A percentile compares a stretch with the other conserved stretches of the same genome.
Conservation (phyloP, 2,113 vertebrate genomes). For the Turdus rufiventris region DNA sequence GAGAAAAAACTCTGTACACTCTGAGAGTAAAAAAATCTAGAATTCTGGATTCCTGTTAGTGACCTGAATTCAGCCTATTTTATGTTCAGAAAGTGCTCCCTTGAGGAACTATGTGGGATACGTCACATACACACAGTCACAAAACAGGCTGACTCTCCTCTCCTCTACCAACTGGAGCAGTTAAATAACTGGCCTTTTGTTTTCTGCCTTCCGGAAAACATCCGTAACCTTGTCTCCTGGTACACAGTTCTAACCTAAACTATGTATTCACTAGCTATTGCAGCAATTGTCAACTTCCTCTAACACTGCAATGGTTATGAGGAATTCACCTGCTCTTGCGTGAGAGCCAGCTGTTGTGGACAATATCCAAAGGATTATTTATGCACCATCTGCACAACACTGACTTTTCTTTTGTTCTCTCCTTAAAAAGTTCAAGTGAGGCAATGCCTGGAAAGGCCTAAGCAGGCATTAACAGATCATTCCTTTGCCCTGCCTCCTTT, state of each 20-base stretch:
- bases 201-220: neutral
- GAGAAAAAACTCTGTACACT: neutral
- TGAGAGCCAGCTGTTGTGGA: neutral
- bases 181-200: neutral
- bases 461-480: neutral
- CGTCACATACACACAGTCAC: neutral
- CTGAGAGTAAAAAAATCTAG: neutral
- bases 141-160: neutral
- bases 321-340: neutral
- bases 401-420: neutral
- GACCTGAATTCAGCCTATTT: neutral
- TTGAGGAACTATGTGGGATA: neutral
- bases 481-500: neutral
- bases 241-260: neutral
- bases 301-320: neutral
- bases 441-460: neutral
- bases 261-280: neutral
- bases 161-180: neutral
- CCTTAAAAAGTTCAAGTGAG: neutral
- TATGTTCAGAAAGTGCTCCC: neutral
- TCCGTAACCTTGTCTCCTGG: neutral
- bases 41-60: neutral
- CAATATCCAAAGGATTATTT: neutral
- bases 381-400: neutral
- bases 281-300: slow-evolving; percentile 6